Evolutionary conservation across 2,113 vertebrate species (phyloP).

Genomic region (Crotalus viridis): DNA sequence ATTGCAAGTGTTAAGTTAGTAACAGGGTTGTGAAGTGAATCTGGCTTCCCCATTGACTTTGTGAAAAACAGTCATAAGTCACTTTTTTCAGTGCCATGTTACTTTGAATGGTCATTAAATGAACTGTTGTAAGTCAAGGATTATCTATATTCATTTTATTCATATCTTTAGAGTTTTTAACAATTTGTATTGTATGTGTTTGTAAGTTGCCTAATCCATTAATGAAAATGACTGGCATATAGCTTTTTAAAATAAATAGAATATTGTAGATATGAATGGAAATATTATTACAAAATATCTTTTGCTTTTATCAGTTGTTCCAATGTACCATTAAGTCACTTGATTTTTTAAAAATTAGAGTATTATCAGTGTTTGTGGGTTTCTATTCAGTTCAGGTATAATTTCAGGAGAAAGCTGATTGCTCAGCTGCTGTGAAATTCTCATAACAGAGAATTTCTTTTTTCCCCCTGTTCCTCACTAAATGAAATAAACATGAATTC

Average conservation of each 20-base stretch:
- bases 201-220: neutral
- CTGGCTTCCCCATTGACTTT: neutral
- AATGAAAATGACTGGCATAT: neutral
- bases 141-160: neutral
- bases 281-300: neutral
- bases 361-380: neutral
- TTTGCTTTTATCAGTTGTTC: conserved; percentile 11
- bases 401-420: conserved; percentile 28
- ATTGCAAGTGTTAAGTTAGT: neutral
- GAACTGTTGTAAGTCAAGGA: neutral
- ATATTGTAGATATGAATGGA: neutral
- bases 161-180: neutral
- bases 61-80: neutral
- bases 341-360: conserved; percentile 31
- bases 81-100: neutral
- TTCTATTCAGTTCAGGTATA: neutral
- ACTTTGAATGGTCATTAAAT: neutral
- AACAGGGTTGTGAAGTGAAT: neutral
- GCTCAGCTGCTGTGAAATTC: conserved; percentile 8
- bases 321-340: neutral
- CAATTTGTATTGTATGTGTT: neutral
- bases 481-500: conserved; percentile 8
- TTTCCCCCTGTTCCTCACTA: conserved; percentile 8
- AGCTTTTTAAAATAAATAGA: neutral
- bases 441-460: neutral